Evolutionary conservation across 1,140 invertebrate genomes (phyloP).

Genomic region (Apis dorsata): DNA sequence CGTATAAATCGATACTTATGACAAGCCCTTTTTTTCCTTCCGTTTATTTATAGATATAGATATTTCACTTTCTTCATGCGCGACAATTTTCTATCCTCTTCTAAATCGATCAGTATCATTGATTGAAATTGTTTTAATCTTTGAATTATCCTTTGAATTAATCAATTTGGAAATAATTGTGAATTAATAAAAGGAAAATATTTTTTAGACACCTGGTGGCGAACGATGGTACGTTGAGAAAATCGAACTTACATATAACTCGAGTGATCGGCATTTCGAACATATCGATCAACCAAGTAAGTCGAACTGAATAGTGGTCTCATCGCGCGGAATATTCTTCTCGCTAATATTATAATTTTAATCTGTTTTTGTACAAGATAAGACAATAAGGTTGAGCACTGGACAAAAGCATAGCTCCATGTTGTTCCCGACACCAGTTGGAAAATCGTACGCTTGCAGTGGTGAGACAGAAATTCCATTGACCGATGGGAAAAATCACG

Average conservation of each 20-base stretch:
- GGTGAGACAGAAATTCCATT: slow-evolving; percentile 81
- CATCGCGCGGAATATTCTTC: too few species aligned
- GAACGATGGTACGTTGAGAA: slow-evolving; percentile 91
- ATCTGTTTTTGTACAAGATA: slow-evolving; percentile 61
- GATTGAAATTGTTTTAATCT: too few species aligned
- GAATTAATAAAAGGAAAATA: not conserved
- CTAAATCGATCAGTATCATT: too few species aligned
- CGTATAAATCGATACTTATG: not conserved
- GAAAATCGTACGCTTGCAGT: slow-evolving; percentile 89
- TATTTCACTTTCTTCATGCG: not conserved
- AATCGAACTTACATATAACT: slow-evolving; percentile 84
- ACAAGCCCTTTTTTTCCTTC: not conserved
- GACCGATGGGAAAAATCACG: slow-evolving; percentile 73
- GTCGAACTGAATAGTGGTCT: slow-evolving; percentile 25
- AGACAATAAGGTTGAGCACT: slow-evolving; percentile 82
- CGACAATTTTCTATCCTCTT: not conserved
- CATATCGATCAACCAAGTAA: slow-evolving; percentile 80
- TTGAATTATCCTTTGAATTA: too few species aligned
- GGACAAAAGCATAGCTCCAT: slow-evolving; percentile 81
- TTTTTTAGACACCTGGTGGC: slow-evolving; percentile 87
- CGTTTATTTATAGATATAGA: not conserved
- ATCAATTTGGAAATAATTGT: too few species aligned
- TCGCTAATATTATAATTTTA: not conserved
- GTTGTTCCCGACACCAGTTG: slow-evolving; percentile 91
- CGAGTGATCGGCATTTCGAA: slow-evolving; percentile 80